Percentiles rank a stretch among this genome's conserved stretches.
Conservation (phyloP, 2,888 invertebrate species). For the Pheosia gnoma region DNA sequence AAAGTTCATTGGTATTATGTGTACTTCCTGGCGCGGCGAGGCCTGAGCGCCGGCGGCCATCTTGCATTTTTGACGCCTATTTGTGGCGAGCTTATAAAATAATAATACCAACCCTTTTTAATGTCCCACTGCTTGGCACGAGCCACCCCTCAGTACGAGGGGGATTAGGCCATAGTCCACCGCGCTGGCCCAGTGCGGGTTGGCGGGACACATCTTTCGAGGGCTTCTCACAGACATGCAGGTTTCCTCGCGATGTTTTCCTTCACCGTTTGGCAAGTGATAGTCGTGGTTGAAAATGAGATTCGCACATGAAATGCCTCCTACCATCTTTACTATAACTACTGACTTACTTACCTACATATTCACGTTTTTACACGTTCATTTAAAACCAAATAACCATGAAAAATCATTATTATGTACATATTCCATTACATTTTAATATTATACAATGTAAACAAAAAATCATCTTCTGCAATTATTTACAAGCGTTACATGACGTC, state of each 20-base stretch:
- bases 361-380: conserved; percentile 4
- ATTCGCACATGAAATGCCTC: too few species aligned
- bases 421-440: background rate
- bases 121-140: too few species aligned
- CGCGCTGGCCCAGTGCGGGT: too few species aligned
- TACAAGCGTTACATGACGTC: background rate
- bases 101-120: too few species aligned
- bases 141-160: too few species aligned
- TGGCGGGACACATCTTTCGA: too few species aligned
- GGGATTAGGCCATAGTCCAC: too few species aligned
- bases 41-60: conserved; percentile 70
- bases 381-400: background rate
- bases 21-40: conserved; percentile 78
- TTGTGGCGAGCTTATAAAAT: conserved; percentile 66
- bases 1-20: conserved; percentile 81
- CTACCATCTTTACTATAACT: too few species aligned
- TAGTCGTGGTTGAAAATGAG: too few species aligned
- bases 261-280: too few species aligned
- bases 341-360: conserved; percentile 26
- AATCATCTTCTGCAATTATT: background rate
- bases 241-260: too few species aligned
- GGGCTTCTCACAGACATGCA: too few species aligned
- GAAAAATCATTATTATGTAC: background rate
- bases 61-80: conserved; percentile 80
- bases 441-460: conserved; percentile 3